A percentile compares a stretch with the other conserved stretches of the same genome.
Conservation (phyloP, 2,797 vertebrate genomes). For the Triplophysa bombifrons region DNA sequence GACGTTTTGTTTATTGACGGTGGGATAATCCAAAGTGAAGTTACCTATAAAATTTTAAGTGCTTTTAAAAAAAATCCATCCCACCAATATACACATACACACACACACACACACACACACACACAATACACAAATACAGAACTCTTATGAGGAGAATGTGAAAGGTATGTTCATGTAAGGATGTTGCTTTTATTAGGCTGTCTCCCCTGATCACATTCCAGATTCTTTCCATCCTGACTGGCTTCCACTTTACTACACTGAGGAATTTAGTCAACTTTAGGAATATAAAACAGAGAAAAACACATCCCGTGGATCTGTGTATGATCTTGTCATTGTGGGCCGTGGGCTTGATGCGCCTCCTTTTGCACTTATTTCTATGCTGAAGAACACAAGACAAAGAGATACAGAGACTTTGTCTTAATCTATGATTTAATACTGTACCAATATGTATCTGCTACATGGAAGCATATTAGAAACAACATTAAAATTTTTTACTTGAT, state of each 20-base stretch:
- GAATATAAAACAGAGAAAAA: conserved; percentile 71
- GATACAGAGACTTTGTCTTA: conserved; percentile 57
- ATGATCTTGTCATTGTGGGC: too few species aligned
- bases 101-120: background rate
- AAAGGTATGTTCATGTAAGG: conserved; percentile 63
- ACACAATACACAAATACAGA: background rate
- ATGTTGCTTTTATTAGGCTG: conserved; percentile 62
- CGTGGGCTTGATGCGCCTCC: too few species aligned
- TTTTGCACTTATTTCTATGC: too few species aligned
- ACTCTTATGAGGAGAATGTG: conserved; percentile 22
- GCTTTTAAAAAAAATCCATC: conserved; percentile 18
- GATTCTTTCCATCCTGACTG: conserved; percentile 78
- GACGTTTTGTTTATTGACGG: conserved; percentile 51
- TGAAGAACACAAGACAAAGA: conserved; percentile 7
- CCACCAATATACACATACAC: background rate
- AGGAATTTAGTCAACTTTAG: conserved; percentile 73
- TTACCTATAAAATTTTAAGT: conserved; percentile 44
- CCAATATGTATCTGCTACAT: too few species aligned
- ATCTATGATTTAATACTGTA: too few species aligned
- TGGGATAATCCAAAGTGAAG: conserved; percentile 47
- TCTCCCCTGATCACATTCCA: conserved; percentile 75
- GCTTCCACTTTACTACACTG: conserved; percentile 73
- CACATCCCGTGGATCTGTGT: conserved; percentile 58
- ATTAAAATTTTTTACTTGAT: too few species aligned
- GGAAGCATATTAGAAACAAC: too few species aligned